Conservation (phyloP, 2,888 invertebrate genomes). For the Spilarctia lutea region DNA sequence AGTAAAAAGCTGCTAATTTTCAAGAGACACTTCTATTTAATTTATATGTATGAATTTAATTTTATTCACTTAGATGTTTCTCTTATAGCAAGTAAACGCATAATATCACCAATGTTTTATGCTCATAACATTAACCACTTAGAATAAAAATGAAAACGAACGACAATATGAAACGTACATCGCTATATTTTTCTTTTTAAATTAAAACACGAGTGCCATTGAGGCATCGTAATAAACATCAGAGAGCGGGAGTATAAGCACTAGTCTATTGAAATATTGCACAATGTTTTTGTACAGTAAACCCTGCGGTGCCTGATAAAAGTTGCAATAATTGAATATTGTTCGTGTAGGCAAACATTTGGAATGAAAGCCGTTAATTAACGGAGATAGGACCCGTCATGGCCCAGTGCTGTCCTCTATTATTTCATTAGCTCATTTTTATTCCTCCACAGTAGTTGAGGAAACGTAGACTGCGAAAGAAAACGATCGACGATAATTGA, state of each 20-base stretch:
- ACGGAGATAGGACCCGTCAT: conserved; percentile 50
- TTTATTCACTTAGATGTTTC: not conserved
- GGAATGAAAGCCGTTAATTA: conserved; percentile 55
- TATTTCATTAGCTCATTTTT: conserved; percentile 74
- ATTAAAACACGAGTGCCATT: conserved; percentile 49
- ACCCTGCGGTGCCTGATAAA: conserved; percentile 50
- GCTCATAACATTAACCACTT: not conserved
- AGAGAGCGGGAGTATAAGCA: conserved; percentile 24
- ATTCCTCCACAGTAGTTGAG: conserved; percentile 60
- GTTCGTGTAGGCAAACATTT: conserved; percentile 40
- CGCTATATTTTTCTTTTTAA: conserved; percentile 19
- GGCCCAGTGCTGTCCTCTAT: conserved; percentile 59
- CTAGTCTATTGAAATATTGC: conserved; percentile 36
- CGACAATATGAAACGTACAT: not conserved
- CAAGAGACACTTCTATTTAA: no score
- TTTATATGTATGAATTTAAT: not conserved
- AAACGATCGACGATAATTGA: conserved; percentile 72
- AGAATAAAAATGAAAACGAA: conserved; percentile 12
- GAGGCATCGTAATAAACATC: conserved; percentile 27
- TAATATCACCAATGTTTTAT: not conserved
- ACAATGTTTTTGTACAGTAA: conserved; percentile 31
- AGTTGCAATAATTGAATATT: conserved; percentile 49
- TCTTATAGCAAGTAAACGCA: not conserved
- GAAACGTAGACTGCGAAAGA: conserved; percentile 51
- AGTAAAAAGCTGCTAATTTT: no score